phyloP scores from a whole-genome alignment of 1,140 invertebrate genomes.

The Meloidogyne exigua region DNA sequence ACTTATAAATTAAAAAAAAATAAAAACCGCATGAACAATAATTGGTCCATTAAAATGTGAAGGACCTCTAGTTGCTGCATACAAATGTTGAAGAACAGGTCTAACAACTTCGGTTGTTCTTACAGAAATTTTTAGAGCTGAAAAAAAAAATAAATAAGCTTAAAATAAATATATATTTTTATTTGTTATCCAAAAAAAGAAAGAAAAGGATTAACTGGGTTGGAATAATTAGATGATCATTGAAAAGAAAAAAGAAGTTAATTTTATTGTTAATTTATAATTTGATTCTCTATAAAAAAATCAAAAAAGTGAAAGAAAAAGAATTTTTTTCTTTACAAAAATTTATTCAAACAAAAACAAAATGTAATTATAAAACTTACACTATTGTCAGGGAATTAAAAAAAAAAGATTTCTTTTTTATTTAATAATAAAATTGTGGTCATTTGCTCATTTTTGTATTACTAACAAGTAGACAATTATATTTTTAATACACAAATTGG shows the following conservation, averaged over 20 bases:
- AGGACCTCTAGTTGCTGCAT: constrained; percentile 36
- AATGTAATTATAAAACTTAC: no score
- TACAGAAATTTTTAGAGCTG: constrained; percentile 48
- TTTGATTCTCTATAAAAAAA: no score
- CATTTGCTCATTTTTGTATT: background rate
- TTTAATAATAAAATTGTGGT: background rate
- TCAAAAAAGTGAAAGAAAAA: background rate
- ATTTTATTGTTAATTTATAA: background rate
- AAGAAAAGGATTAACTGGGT: background rate
- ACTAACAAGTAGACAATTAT: background rate
- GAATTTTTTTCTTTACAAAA: background rate
- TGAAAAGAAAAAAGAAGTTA: background rate
- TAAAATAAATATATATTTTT: no score
- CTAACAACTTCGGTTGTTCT: constrained; percentile 45
- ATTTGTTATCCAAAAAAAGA: background rate
- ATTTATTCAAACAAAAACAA: no score
- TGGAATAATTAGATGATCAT: constrained; percentile 2
- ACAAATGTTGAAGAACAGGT: constrained; percentile 45
- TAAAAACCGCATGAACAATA: constrained; percentile 43
- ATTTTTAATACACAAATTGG: no score
- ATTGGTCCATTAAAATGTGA: constrained; percentile 44
- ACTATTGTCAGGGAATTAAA: no score
- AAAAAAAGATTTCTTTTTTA: constrained; percentile 5
- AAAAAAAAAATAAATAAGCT: constrained; percentile 16
- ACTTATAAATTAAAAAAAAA: background rate